These are phyloP conservation scores for Coryphaenoides rupestris DNA, from an alignment of 2,113 vertebrate species.

Conservation along the genomic window DNA sequence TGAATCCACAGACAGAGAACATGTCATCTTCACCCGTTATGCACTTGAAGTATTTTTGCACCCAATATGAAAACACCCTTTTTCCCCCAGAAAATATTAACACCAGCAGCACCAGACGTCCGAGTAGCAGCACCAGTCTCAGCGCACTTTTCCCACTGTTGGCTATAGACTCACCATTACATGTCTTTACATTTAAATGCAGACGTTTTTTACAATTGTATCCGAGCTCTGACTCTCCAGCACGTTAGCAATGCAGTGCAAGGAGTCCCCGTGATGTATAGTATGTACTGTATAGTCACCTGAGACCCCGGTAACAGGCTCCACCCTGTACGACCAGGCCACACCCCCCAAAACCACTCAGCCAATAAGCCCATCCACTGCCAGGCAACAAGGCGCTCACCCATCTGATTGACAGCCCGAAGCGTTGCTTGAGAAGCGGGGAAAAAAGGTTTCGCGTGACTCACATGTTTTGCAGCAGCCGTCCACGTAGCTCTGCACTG, in stretches of 20 bases:
- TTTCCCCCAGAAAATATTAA: too few species aligned
- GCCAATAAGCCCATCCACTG: conserved; percentile 68
- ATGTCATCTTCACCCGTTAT: conserved; percentile 17
- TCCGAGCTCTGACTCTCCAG: conserved; percentile 5
- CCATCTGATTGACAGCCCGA: conserved; percentile 60
- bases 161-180: too few species aligned
- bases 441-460: conserved; percentile 61
- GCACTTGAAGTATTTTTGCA: too few species aligned
- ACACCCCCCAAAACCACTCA: conserved; percentile 56
- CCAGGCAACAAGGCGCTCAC: conserved; percentile 71
- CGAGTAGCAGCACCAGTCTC: too few species aligned
- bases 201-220: not conserved
- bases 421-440: conserved; percentile 65
- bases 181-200: too few species aligned
- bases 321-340: conserved; percentile 68
- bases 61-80: too few species aligned
- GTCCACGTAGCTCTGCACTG: conserved; percentile 86
- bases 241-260: conserved; percentile 17
- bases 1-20: conserved; percentile 44
- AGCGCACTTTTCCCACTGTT: too few species aligned
- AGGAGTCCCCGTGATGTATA: conserved; percentile 37
- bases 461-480: conserved; percentile 99
- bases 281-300: too few species aligned
- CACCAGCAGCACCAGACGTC: too few species aligned
- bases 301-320: conserved; percentile 38